Percentiles rank a stretch among this genome's conserved stretches.
Evolutionary conservation across 2,888 invertebrate genomes (phyloP).

Genomic region (Palloptera scutellata): DNA sequence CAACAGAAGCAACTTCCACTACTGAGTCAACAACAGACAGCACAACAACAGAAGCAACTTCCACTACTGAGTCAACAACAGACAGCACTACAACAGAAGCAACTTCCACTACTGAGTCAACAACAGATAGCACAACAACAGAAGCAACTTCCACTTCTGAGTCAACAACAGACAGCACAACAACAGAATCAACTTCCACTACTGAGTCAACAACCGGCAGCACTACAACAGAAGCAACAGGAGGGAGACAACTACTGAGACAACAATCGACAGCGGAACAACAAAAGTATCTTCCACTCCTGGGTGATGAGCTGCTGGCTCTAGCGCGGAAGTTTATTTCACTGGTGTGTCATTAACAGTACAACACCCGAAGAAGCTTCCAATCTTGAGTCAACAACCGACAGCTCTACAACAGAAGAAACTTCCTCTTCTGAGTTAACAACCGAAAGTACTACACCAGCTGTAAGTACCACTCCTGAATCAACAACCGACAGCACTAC

Average conservation of each 20-base stretch:
- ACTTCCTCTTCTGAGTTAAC: neutral
- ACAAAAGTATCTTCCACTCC: too few species aligned
- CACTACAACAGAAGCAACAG: slow-evolving; percentile 6
- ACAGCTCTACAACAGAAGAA: neutral
- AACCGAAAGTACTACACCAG: neutral
- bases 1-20: too few species aligned
- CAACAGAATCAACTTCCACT: slow-evolving; percentile 8
- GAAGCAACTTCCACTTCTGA: neutral
- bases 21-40: too few species aligned
- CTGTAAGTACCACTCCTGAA: neutral
- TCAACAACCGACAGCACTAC: slow-evolving; percentile 1
- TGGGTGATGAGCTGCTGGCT: too few species aligned
- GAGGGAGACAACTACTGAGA: neutral
- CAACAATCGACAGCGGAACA: neutral
- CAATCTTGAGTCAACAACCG: neutral
- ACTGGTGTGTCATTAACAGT: too few species aligned
- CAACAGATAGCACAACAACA: neutral
- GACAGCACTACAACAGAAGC: too few species aligned
- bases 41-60: too few species aligned
- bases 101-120: neutral
- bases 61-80: too few species aligned
- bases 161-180: neutral
- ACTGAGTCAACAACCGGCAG: neutral
- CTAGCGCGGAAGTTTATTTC: too few species aligned
- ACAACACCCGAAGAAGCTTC: neutral